phyloP scores from a whole-genome alignment of 2,797 vertebrate species.

The Monodelphis domestica region DNA sequence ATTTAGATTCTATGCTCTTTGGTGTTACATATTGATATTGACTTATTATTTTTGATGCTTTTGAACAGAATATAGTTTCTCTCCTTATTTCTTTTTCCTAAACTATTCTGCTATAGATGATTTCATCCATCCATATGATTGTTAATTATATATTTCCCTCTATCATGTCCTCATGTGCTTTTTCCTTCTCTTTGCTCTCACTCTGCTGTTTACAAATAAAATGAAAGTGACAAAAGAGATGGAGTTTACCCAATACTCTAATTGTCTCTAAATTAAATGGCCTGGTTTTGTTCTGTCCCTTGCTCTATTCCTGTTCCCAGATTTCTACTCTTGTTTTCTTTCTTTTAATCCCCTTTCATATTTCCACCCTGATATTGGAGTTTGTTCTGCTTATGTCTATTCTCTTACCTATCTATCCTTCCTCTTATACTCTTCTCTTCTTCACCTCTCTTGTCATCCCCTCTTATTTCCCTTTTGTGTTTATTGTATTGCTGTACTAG shows the following conservation, averaged over 20 bases:
- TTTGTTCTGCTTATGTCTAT: background rate
- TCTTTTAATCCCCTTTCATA: background rate
- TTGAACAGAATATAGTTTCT: background rate
- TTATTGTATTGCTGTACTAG: background rate
- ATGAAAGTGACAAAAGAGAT: background rate
- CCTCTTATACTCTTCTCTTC: background rate
- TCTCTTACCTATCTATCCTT: background rate
- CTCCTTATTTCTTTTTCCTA: background rate
- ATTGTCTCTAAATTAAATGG: background rate
- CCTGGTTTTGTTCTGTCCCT: background rate
- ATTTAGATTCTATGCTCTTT: background rate
- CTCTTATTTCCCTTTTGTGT: background rate
- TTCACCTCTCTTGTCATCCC: background rate
- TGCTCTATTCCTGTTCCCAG: background rate
- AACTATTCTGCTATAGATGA: background rate
- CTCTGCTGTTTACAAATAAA: background rate
- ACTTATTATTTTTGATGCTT: background rate
- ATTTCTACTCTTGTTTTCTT: background rate
- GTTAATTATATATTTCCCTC: background rate
- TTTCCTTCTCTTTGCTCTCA: background rate
- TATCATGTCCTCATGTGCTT: background rate
- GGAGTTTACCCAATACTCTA: background rate
- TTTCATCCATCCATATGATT: background rate
- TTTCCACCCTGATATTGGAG: background rate
- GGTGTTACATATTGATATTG: background rate